Evolutionary conservation across 2,797 vertebrate species (phyloP).

Genomic region (Tadarida brasiliensis): DNA sequence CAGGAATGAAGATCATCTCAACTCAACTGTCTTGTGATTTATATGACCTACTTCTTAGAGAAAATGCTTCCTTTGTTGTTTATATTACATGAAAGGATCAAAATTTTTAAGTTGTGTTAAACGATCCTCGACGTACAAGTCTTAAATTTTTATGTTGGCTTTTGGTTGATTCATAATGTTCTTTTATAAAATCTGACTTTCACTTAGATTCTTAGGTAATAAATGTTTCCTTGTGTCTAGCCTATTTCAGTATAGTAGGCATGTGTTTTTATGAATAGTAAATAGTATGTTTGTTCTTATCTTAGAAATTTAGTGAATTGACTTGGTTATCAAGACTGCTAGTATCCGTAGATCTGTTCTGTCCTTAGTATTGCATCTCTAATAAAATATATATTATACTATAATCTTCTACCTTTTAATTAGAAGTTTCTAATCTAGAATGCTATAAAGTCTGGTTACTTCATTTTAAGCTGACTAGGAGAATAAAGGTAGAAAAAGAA

Average conservation of each 20-base stretch:
- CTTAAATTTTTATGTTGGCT: slow-evolving; percentile 40
- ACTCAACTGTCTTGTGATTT: slow-evolving; percentile 24
- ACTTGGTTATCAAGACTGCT: not conserved
- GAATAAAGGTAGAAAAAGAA: slow-evolving; percentile 46
- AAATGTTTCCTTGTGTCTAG: slow-evolving; percentile 31
- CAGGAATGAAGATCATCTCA: not conserved
- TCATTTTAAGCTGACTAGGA: slow-evolving; percentile 46
- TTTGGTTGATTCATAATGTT: slow-evolving; percentile 30
- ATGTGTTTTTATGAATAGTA: slow-evolving; percentile 35
- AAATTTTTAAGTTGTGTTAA: slow-evolving; percentile 49
- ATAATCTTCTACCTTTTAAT: slow-evolving; percentile 52
- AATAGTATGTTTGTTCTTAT: not conserved
- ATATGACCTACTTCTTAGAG: slow-evolving; percentile 35
- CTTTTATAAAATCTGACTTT: slow-evolving; percentile 52
- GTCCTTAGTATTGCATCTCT: slow-evolving; percentile 26
- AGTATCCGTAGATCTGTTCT: not conserved
- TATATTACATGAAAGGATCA: slow-evolving; percentile 54
- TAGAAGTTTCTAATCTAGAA: slow-evolving; percentile 36
- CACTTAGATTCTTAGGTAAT: slow-evolving; percentile 47
- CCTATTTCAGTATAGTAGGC: not conserved
- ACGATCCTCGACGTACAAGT: not conserved
- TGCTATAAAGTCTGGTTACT: slow-evolving; percentile 17
- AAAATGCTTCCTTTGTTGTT: slow-evolving; percentile 42
- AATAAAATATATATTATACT: not conserved
- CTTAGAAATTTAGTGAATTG: slow-evolving; percentile 64